These are phyloP conservation scores for Pygathrix nemaeus DNA, from an alignment of 2,113 vertebrate species.

Conservation along the genomic window DNA sequence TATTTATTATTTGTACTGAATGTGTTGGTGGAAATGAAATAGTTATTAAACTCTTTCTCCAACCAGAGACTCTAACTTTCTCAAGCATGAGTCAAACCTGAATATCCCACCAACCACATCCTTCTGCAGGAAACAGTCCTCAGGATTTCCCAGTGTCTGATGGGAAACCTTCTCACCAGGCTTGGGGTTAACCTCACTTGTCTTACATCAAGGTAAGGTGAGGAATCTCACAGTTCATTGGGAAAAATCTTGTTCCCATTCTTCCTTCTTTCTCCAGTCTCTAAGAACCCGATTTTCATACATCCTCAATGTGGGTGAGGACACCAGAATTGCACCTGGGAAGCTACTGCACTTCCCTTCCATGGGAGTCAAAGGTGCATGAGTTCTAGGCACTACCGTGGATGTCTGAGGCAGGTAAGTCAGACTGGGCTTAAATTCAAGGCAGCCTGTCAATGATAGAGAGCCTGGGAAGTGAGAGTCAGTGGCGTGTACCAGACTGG, in stretches of 20 bases:
- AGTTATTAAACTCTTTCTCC: background rate
- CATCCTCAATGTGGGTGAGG: too few species aligned
- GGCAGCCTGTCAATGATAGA: background rate
- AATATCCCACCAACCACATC: background rate
- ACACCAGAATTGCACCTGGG: too few species aligned
- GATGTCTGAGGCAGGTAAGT: background rate
- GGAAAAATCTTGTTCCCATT: background rate
- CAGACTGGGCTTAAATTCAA: background rate
- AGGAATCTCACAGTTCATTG: too few species aligned
- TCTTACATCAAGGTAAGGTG: too few species aligned
- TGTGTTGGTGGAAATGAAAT: background rate
- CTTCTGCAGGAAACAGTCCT: background rate
- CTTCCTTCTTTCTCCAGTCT: background rate
- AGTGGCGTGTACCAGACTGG: background rate
- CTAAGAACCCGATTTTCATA: too few species aligned
- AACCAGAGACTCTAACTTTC: background rate
- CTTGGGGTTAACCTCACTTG: background rate
- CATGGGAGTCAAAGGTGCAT: too few species aligned
- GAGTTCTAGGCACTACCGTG: background rate
- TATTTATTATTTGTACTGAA: background rate
- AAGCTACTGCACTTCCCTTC: too few species aligned
- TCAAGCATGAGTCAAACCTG: background rate
- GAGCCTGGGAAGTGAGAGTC: fast-evolving
- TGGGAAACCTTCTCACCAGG: background rate
- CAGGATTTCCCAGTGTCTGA: background rate